Percentiles rank a stretch among this genome's conserved stretches.
Evolutionary conservation across 1,140 invertebrate genomes (phyloP).

Genomic region (Drosophila rhopaloa): DNA sequence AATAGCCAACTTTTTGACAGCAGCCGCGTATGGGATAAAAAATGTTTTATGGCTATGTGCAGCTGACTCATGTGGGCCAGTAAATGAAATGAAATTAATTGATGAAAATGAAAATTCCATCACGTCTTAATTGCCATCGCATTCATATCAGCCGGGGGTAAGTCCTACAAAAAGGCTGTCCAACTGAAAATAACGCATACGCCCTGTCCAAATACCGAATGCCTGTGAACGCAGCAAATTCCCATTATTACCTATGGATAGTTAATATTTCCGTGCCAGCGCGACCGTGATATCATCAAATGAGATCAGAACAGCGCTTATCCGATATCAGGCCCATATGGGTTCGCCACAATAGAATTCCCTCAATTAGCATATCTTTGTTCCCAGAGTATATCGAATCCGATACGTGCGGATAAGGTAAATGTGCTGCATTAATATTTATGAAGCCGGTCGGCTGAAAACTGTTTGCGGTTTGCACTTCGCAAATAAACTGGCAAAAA

Average conservation of each 20-base stretch:
- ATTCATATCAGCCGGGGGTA: slow-evolving; percentile 29
- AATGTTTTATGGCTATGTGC: slow-evolving; percentile 15
- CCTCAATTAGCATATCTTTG: slow-evolving; percentile 39
- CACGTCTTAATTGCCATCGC: slow-evolving; percentile 69
- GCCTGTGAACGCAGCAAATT: slow-evolving; percentile 4
- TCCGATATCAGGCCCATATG: slow-evolving; percentile 8
- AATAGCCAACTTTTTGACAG: slow-evolving; percentile 44
- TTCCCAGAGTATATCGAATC: slow-evolving; percentile 36
- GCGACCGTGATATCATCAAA: slow-evolving; percentile 41
- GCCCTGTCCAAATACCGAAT: slow-evolving; percentile 9
- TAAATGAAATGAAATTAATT: slow-evolving; percentile 77
- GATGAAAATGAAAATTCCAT: slow-evolving; percentile 64
- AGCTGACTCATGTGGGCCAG: slow-evolving; percentile 51
- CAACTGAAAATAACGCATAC: slow-evolving; percentile 26
- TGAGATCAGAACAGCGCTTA: slow-evolving; percentile 34
- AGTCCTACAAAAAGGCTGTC: not conserved
- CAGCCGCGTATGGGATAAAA: slow-evolving; percentile 8
- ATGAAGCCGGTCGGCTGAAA: slow-evolving; percentile 23
- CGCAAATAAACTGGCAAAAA: slow-evolving; percentile 21
- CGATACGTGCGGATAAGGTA: slow-evolving; percentile 46
- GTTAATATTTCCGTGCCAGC: slow-evolving; percentile 15
- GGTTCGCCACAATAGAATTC: slow-evolving; percentile 26
- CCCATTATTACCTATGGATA: slow-evolving; percentile 14
- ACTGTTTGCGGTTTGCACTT: slow-evolving; percentile 38
- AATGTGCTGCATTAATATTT: slow-evolving; percentile 41